Conservation (phyloP, 1,140 invertebrate genomes). For the Polypedilum vanderplanki region DNA sequence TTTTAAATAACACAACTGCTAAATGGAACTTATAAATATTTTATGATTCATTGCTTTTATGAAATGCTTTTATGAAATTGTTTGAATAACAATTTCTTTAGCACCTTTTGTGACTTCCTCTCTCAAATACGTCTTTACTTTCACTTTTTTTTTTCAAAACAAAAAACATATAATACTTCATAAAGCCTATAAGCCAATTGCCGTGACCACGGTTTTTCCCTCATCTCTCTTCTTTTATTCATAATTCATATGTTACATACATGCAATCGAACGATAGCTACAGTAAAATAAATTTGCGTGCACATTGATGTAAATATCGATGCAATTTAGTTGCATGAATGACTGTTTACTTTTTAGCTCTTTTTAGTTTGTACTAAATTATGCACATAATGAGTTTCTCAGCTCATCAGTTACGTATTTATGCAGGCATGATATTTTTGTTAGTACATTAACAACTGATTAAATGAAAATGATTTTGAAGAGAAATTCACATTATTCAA, state of each 20-base stretch:
- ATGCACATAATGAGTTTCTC: not conserved
- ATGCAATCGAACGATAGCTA: not conserved
- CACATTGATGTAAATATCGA: not conserved
- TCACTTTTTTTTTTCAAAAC: not conserved
- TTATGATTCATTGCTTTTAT: not conserved
- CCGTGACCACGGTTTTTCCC: not conserved
- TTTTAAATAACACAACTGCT: no score
- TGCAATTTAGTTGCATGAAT: not conserved
- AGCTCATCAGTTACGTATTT: not conserved
- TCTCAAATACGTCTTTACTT: not conserved
- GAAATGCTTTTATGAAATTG: not conserved
- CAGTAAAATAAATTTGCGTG: not conserved
- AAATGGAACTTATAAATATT: not conserved
- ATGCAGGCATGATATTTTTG: not conserved
- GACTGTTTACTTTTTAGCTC: not conserved
- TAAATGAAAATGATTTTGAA: not conserved
- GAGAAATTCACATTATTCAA: not conserved
- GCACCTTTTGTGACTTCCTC: constrained; percentile 16
- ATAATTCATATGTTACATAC: not conserved
- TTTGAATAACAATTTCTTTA: constrained; percentile 4
- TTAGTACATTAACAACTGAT: not conserved
- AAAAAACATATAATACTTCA: not conserved
- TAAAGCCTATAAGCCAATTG: constrained; percentile 8
- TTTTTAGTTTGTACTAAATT: not conserved
- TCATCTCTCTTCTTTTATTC: not conserved